phyloP scores from a whole-genome alignment of 2,888 invertebrate species.

The Orchestes rusci region DNA sequence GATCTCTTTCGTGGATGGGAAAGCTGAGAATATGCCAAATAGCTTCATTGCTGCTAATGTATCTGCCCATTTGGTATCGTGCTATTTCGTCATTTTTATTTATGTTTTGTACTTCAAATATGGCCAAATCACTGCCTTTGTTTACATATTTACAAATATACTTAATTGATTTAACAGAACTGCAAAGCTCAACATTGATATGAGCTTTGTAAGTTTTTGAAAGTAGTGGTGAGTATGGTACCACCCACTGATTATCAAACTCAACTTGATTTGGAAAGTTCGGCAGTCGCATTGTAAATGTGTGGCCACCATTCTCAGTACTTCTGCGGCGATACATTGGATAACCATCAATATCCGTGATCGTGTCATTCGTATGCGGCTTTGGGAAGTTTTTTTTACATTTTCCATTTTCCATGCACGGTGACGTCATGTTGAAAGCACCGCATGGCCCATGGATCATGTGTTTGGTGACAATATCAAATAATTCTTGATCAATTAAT shows the following conservation, averaged over 20 bases:
- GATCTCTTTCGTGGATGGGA: constrained; percentile 1
- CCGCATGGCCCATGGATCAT: constrained; percentile 18
- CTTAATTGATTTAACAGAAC: constrained; percentile 38
- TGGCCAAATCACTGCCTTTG: constrained; percentile 21
- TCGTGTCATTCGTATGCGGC: constrained; percentile 6
- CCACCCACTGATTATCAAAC: constrained; percentile 19
- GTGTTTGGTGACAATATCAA: constrained; percentile 10
- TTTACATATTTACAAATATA: constrained; percentile 37
- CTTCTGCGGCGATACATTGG: not conserved
- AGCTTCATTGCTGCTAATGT: constrained; percentile 3
- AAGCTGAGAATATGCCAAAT: not conserved
- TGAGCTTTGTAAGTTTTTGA: constrained; percentile 12
- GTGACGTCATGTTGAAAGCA: constrained; percentile 10
- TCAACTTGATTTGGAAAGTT: constrained; percentile 2
- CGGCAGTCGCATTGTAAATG: not conserved
- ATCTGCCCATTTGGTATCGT: not conserved
- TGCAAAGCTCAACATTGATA: constrained; percentile 32
- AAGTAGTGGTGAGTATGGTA: constrained; percentile 13
- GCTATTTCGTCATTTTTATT: not conserved
- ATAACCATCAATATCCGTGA: constrained; percentile 8
- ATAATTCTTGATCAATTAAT: constrained; percentile 6
- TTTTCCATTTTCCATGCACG: constrained; percentile 13
- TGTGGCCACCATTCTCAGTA: constrained; percentile 1
- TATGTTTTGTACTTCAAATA: not conserved
- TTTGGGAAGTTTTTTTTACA: constrained; percentile 12